Evolutionary conservation across 1,140 invertebrate species (phyloP).

Genomic region (Drosophila arawakana): DNA sequence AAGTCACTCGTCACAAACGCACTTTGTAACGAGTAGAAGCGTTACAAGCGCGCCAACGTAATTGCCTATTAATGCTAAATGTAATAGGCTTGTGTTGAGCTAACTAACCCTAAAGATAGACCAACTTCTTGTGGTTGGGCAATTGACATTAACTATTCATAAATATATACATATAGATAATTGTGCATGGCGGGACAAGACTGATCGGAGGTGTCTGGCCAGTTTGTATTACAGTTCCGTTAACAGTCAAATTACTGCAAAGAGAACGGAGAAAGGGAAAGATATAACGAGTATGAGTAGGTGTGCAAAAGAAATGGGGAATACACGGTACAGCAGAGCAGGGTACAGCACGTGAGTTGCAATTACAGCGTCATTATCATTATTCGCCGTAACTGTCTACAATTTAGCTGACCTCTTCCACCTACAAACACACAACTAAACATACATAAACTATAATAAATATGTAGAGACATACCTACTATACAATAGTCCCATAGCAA

Average conservation of each 20-base stretch:
- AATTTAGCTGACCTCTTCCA: neutral
- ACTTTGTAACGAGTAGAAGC: constrained; percentile 4
- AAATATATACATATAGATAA: constrained; percentile 23
- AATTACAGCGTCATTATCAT: constrained; percentile 42
- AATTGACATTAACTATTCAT: constrained; percentile 38
- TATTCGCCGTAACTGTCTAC: constrained; percentile 15
- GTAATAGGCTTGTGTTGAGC: neutral
- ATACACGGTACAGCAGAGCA: neutral
- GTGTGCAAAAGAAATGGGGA: neutral
- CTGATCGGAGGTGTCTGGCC: constrained; percentile 9
- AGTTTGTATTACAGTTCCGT: neutral
- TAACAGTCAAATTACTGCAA: constrained; percentile 7
- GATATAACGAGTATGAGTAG: neutral
- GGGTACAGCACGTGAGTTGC: constrained; percentile 25
- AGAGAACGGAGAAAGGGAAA: neutral
- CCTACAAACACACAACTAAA: neutral
- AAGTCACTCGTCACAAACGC: neutral
- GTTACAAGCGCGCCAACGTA: neutral
- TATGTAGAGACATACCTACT: no score
- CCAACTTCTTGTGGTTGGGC: constrained; percentile 6
- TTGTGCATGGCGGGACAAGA: neutral
- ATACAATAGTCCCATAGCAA: neutral
- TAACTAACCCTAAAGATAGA: constrained; percentile 19
- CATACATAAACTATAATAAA: neutral
- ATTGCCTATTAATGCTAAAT: constrained; percentile 16